Evolutionary conservation across 2,797 vertebrate species (phyloP), one percentile per base, ranked within the genome.

Genomic region (Emys orbicularis): DNA sequence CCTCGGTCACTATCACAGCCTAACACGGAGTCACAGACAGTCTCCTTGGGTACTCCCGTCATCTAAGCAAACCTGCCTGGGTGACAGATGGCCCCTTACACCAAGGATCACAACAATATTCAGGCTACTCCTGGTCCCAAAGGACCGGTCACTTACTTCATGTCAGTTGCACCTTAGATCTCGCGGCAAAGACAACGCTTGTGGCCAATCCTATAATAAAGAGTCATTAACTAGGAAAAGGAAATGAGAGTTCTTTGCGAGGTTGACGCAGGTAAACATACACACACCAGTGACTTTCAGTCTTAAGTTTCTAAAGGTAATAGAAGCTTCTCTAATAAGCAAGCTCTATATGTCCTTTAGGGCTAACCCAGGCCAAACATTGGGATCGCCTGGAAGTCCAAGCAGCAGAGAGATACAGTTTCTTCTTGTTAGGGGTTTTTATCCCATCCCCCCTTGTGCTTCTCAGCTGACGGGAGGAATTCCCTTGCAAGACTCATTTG

Each of bases 121-220:
- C 65, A 37, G 65, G 59, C n/a, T 21, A 21, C 18, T 21, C 9
- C n/a, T 16, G 8, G 18, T n/a, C n/a, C 65, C n/a, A 37, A 21
- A 68, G 65, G 16, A 37, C 65, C n/a, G 37, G 18, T 21, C 65
- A 68, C n/a, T 37, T 21, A 21, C n/a, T n/a, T n/a, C 65, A 21
- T 10, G n/a, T 21, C n/a, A 21, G 19, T 23, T 19, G 65, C 18
- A 21, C 65, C 65, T 37, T 21, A 12, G 65, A 37, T 21, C 65
- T 37, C n/a, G 0, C n/a, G 4, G 34, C 61, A 65, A 8, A n/a
- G 31, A 34, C 59, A n/a, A 68, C 3, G 1, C n/a, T 21, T 11
- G 10, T 21, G 16, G 65, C 18, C 65, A 68, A 37, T 21, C 65
- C 9, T 3, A 18, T 11, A 37, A 37, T 3, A 16, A n/a, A n/a